A percentile compares a stretch with the other conserved stretches of the same genome.
phyloP scores from a whole-genome alignment of 2,888 invertebrate species.

The Aricia artaxerxes region DNA sequence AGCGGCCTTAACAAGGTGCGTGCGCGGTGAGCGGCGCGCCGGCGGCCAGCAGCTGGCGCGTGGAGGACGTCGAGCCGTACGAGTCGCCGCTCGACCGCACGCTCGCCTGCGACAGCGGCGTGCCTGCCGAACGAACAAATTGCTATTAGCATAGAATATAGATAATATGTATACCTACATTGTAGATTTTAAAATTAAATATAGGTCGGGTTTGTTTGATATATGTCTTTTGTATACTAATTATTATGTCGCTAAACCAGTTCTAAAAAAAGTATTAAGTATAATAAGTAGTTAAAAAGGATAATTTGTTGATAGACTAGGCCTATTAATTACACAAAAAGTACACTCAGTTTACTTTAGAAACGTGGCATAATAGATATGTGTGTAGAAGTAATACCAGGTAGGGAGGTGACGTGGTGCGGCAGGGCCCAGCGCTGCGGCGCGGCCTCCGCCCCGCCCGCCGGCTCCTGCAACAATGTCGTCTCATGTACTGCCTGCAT shows the following conservation, averaged over 20 bases:
- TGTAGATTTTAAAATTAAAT: too few species aligned
- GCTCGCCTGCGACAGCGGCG: slow-evolving; percentile 84
- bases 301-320: too few species aligned
- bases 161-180: too few species aligned
- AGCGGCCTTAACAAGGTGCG: slow-evolving; percentile 40
- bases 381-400: slow-evolving; percentile 61
- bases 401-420: slow-evolving; percentile 82
- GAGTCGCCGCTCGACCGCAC: slow-evolving; percentile 90
- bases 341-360: too few species aligned
- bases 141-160: too few species aligned
- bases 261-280: too few species aligned
- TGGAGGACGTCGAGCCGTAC: slow-evolving; percentile 90
- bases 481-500: neutral
- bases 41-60: slow-evolving; percentile 82
- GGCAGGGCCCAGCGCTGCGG: slow-evolving; percentile 79
- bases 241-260: too few species aligned
- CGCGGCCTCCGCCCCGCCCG: slow-evolving; percentile 58
- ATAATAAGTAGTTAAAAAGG: too few species aligned
- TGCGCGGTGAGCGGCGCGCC: slow-evolving; percentile 37
- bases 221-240: too few species aligned
- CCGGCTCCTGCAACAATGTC: slow-evolving; percentile 60
- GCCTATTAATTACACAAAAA: too few species aligned
- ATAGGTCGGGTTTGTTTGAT: too few species aligned
- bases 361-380: neutral
- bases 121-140: slow-evolving; percentile 66